phyloP scores from a whole-genome alignment of 1,140 invertebrate genomes.

The Tetramorium simillimum region DNA sequence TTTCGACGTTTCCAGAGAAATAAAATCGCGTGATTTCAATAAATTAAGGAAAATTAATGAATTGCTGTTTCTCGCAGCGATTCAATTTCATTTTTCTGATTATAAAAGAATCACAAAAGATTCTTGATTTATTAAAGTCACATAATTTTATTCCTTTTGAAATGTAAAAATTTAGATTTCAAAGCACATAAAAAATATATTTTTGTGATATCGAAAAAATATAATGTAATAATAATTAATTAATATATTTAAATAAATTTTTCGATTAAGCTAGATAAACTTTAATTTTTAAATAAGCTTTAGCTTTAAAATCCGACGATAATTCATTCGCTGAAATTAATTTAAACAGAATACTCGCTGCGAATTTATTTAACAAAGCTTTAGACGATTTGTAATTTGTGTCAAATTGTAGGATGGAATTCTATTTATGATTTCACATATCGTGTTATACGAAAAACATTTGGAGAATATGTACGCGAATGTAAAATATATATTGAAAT shows the following conservation, averaged over 20 bases:
- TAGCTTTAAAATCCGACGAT: background rate
- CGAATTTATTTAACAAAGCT: conserved; percentile 4
- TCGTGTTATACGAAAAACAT: background rate
- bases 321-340: background rate
- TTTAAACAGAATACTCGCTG: background rate
- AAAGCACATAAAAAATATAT: background rate
- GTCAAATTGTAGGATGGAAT: background rate
- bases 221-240: background rate
- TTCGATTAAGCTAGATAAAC: background rate
- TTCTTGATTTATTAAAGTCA: background rate
- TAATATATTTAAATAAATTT: background rate
- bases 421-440: background rate
- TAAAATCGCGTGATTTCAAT: background rate
- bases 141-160: background rate
- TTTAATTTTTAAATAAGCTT: background rate
- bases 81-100: background rate
- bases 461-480: background rate
- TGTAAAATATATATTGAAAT: background rate
- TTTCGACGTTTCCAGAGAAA: background rate
- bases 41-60: background rate
- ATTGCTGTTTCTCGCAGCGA: background rate
- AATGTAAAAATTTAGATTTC: background rate
- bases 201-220: background rate
- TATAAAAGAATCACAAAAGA: background rate
- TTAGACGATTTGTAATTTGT: background rate